Conservation (phyloP, 2,113 vertebrate species). For the Serilophus lunatus region DNA sequence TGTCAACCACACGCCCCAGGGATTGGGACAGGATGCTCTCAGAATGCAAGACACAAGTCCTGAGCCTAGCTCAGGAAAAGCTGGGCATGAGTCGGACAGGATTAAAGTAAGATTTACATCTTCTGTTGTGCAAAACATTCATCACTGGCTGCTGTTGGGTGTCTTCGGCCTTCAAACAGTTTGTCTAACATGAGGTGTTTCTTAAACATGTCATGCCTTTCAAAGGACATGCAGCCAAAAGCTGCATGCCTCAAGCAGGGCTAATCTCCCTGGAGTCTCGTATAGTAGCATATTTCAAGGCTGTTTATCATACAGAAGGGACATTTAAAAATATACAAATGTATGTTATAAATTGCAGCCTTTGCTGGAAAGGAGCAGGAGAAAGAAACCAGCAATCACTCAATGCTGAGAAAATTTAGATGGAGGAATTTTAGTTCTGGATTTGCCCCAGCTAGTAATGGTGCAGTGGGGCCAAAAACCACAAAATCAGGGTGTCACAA, state of each 20-base stretch:
- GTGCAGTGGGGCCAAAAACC: not conserved
- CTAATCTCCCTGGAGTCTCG: slow-evolving; percentile 1
- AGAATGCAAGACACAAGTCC: not conserved
- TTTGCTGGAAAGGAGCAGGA: not conserved
- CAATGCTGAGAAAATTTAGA: not conserved
- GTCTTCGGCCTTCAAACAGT: not conserved
- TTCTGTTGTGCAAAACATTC: not conserved
- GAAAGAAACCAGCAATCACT: not conserved
- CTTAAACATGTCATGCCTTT: slow-evolving; percentile 15
- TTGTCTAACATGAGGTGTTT: not conserved
- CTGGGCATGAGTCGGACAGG: not conserved
- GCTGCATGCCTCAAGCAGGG: not conserved
- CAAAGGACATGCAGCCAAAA: not conserved
- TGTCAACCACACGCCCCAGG: fast-evolving
- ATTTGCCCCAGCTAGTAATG: not conserved
- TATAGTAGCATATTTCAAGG: not conserved
- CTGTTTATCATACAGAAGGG: slow-evolving; percentile 5
- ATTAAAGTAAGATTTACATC: slow-evolving; percentile 44
- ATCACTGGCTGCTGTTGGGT: slow-evolving; percentile 13
- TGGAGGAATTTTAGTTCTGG: not conserved
- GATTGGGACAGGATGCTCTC: fast-evolving
- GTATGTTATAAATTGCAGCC: not conserved
- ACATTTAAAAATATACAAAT: slow-evolving; percentile 5
- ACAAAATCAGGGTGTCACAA: not conserved
- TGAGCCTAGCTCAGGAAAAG: not conserved